phyloP scores from a whole-genome alignment of 2,888 invertebrate genomes.

The Chelonus formosanus region DNA sequence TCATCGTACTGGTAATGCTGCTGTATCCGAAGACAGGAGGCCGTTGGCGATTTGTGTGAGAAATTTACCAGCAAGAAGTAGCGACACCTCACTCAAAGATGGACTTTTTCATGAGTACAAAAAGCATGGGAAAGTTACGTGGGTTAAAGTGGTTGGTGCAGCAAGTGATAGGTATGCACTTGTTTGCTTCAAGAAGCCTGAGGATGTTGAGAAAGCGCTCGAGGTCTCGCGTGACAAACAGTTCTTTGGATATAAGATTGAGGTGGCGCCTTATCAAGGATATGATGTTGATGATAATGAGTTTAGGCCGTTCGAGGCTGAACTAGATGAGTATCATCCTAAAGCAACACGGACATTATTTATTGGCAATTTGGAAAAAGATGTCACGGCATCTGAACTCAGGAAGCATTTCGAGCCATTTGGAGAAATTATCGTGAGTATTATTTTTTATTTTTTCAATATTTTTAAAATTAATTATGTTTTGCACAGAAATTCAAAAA shows the following conservation, averaged over 20 bases:
- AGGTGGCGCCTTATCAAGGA: conserved; percentile 93
- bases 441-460: not conserved
- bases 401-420: conserved; percentile 93
- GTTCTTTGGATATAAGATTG: conserved; percentile 97
- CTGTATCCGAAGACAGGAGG: conserved; percentile 76
- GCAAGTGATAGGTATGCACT: conserved; percentile 92
- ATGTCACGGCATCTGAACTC: conserved; percentile 88
- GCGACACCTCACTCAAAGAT: conserved; percentile 95
- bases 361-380: conserved; percentile 96
- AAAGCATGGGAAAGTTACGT: conserved; percentile 96
- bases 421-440: conserved; percentile 89
- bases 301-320: conserved; percentile 90
- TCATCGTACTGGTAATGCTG: conserved; percentile 64
- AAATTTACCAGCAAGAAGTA: conserved; percentile 87
- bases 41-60: conserved; percentile 90
- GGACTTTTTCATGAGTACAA: conserved; percentile 99
- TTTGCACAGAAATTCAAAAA: too few species aligned
- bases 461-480: not conserved
- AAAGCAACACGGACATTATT: conserved; percentile 96
- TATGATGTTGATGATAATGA: conserved; percentile 85
- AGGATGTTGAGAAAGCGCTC: conserved; percentile 95
- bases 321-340: conserved; percentile 95
- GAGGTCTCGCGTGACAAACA: conserved; percentile 95
- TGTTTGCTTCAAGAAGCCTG: conserved; percentile 95
- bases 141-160: conserved; percentile 92